Conservation (phyloP, 1,140 invertebrate genomes). For the Caenorhabditis remanei region DNA sequence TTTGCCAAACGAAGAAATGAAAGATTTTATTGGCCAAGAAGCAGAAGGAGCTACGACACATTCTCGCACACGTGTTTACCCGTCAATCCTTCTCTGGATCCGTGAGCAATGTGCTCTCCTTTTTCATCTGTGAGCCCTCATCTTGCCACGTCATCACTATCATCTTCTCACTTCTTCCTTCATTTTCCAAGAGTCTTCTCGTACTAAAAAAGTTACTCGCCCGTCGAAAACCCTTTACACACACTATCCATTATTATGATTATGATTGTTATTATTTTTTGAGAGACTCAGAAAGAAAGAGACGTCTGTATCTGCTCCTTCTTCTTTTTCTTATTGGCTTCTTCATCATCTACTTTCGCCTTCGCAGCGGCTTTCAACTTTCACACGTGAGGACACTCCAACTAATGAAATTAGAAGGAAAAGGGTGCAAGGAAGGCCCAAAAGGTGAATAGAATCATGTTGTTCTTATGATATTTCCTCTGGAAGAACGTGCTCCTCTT, state of each 20-base stretch:
- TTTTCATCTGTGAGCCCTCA: constrained; percentile 38
- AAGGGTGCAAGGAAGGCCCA: constrained; percentile 40
- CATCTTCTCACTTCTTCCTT: not conserved
- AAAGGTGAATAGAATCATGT: constrained; percentile 22
- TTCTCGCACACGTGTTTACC: constrained; percentile 39
- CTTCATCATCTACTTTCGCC: not conserved
- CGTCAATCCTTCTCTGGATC: constrained; percentile 51
- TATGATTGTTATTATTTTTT: constrained; percentile 45
- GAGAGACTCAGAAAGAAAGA: constrained; percentile 1
- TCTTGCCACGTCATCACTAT: constrained; percentile 26
- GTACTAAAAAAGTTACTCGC: too few species aligned
- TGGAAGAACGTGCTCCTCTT: constrained; percentile 19
- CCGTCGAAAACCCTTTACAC: too few species aligned
- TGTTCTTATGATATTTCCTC: constrained; percentile 29
- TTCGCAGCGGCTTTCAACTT: constrained; percentile 30
- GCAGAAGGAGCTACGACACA: constrained; percentile 31
- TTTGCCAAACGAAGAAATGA: constrained; percentile 33
- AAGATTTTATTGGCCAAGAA: constrained; percentile 43
- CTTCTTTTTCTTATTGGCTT: constrained; percentile 23
- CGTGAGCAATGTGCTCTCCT: not conserved
- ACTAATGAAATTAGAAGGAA: constrained; percentile 47
- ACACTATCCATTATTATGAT: constrained; percentile 53
- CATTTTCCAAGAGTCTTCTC: not conserved
- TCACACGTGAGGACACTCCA: constrained; percentile 46
- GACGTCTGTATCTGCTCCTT: constrained; percentile 18